A percentile compares a stretch with the other conserved stretches of the same genome.
Evolutionary conservation across 37 sponge, comb jelly and placozoan genomes (phyloP).

Genomic region (Bolinopsis microptera): DNA sequence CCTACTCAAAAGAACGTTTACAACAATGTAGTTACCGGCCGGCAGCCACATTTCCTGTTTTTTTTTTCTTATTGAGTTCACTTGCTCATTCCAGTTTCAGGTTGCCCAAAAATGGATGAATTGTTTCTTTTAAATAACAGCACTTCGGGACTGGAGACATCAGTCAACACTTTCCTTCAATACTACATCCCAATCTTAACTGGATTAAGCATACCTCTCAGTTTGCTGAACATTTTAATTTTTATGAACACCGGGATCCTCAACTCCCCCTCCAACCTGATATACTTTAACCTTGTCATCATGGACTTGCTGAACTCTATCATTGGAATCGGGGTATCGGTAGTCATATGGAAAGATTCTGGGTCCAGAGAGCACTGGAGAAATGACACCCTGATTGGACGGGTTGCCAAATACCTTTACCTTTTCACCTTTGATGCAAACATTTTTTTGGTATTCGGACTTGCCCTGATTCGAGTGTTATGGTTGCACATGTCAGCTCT

Average conservation of each 20-base stretch:
- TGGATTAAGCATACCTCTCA: neutral
- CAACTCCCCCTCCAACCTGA: neutral
- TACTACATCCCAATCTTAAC: neutral
- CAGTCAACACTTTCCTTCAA: neutral
- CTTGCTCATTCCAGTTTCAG: too few relatives aligned
- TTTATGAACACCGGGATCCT: neutral
- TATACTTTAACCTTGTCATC: neutral
- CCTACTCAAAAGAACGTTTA: too few relatives aligned
- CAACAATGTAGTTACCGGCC: too few relatives aligned
- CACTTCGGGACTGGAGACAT: neutral
- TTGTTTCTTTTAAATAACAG: too few relatives aligned
- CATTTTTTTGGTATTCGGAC: neutral
- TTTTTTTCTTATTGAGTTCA: too few relatives aligned
- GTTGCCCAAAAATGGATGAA: too few relatives aligned
- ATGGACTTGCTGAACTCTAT: neutral
- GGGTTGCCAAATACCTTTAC: neutral
- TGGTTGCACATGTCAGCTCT: neutral
- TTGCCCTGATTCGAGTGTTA: neutral
- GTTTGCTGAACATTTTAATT: neutral
- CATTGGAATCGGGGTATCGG: neutral
- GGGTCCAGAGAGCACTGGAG: neutral
- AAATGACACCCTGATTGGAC: neutral
- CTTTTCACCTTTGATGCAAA: neutral
- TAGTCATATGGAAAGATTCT: neutral
- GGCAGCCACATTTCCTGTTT: too few relatives aligned